Conservation (phyloP, 2,113 vertebrate genomes). For the Catharus bicknelli region DNA sequence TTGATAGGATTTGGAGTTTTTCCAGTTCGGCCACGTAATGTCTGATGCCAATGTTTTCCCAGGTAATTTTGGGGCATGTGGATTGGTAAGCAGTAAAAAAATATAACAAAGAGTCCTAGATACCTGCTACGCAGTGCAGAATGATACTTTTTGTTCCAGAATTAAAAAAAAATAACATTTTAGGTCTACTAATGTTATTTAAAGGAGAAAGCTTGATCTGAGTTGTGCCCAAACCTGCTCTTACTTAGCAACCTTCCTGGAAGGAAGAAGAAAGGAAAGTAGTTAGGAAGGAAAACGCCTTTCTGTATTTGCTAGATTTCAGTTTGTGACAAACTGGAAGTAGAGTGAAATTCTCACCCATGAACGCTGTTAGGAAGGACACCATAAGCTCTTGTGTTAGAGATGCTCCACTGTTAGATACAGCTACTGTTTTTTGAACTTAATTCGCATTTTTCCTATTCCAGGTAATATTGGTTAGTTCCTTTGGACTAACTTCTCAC, state of each 20-base stretch:
- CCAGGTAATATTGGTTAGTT: neutral
- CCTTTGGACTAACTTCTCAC: neutral
- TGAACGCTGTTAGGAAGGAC: neutral
- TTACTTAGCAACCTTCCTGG: neutral
- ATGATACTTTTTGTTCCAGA: neutral
- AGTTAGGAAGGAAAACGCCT: neutral
- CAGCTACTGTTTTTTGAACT: neutral
- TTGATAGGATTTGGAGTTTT: neutral
- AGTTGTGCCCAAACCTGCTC: neutral
- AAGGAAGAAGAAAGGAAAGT: neutral
- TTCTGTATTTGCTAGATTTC: neutral
- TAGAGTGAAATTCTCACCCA: neutral
- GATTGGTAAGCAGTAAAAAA: neutral
- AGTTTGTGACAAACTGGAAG: neutral
- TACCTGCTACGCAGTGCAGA: neutral
- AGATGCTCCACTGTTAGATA: neutral
- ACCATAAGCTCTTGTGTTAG: neutral
- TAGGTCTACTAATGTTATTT: neutral
- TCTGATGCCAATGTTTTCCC: neutral
- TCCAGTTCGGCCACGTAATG: neutral
- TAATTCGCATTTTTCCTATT: neutral
- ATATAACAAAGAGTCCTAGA: neutral
- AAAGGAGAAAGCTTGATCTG: neutral
- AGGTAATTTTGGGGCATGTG: neutral
- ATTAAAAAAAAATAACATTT: neutral